phyloP scores from a whole-genome alignment of 2,888 invertebrate genomes.

The Micoletzkya japonica region DNA sequence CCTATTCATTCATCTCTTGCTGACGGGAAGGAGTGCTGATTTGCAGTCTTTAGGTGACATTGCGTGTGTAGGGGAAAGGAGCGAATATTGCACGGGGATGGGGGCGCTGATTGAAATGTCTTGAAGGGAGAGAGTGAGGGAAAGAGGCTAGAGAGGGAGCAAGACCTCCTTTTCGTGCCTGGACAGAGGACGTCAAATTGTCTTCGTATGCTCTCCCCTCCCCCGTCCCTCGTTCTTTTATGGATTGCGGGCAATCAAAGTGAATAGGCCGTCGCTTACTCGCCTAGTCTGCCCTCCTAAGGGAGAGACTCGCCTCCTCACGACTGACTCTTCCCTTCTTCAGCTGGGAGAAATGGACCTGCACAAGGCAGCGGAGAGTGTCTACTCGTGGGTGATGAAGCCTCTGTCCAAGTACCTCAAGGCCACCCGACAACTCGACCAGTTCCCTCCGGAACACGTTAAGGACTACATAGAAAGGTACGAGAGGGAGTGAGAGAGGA shows the following conservation, averaged over 20 bases:
- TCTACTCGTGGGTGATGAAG: constrained; percentile 93
- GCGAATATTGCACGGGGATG: not conserved
- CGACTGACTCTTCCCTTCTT: not conserved
- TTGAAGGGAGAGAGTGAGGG: too few species aligned
- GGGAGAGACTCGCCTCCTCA: not conserved
- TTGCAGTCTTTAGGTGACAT: not conserved
- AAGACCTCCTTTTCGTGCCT: too few species aligned
- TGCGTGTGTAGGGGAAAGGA: not conserved
- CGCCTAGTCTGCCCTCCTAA: not conserved
- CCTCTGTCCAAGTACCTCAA: constrained; percentile 92
- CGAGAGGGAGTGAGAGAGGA: not conserved
- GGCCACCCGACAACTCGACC: constrained; percentile 90
- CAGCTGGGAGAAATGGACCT: constrained; percentile 75
- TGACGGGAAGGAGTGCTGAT: not conserved
- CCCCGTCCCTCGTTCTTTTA: not conserved
- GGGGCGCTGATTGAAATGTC: not conserved
- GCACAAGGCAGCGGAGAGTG: constrained; percentile 93
- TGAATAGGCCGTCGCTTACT: not conserved
- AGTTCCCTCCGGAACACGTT: constrained; percentile 83
- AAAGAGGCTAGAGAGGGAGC: too few species aligned
- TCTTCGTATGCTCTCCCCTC: not conserved
- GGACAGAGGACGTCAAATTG: too few species aligned
- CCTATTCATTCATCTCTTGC: not conserved
- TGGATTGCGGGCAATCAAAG: not conserved
- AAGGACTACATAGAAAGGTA: constrained; percentile 46